phyloP scores from a whole-genome alignment of 2,113 vertebrate species.

The mouse (Mus musculus) region GRCm39 chr16:94554501-94555000 shows the following conservation, averaged over 20 bases:
- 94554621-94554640: neutral
- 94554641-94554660: neutral
- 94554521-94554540: neutral
- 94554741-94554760: neutral
- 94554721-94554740: neutral
- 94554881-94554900: neutral
- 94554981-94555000: neutral
- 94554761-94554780: neutral
- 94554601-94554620: neutral
- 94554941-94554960: neutral
- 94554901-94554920: neutral
- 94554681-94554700: neutral
- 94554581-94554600: neutral
- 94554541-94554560: neutral
- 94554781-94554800: neutral
- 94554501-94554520: neutral
- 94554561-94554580: neutral
- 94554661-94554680: neutral
- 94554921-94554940: neutral
- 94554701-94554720: neutral
- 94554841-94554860: neutral
- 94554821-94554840: neutral
- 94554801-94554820: neutral
- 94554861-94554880: neutral
- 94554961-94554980: neutral